These are phyloP conservation scores for Ophiothrix spiculata DNA, from an alignment of 35 echinoderm and acorn worm species.

Conservation along the genomic window DNA sequence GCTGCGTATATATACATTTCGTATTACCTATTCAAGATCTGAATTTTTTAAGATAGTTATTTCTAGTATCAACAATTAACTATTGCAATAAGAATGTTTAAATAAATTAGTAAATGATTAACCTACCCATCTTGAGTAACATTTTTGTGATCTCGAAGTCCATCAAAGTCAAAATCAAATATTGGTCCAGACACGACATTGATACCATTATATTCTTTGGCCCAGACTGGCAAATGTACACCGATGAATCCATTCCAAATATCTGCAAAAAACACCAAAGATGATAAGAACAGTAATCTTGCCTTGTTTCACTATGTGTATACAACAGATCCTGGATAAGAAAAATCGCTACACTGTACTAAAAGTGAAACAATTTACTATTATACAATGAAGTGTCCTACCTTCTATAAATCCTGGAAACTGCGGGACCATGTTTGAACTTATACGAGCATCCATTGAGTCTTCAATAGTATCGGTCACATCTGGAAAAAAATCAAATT, in stretches of 20 bases:
- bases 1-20: too few species aligned
- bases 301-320: neutral
- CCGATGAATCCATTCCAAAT: slow-evolving; percentile 76
- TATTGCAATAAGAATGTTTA: too few species aligned
- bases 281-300: neutral
- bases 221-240: slow-evolving; percentile 55
- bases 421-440: slow-evolving; percentile 74
- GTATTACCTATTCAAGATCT: too few species aligned
- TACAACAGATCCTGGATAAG: neutral
- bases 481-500: slow-evolving; percentile 25
- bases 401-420: slow-evolving; percentile 66
- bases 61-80: too few species aligned
- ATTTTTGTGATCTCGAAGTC: slow-evolving; percentile 48
- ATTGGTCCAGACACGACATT: slow-evolving; percentile 84
- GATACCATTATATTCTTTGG: slow-evolving; percentile 57
- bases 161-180: slow-evolving; percentile 79
- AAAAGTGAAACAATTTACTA: neutral
- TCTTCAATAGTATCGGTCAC: slow-evolving; percentile 39
- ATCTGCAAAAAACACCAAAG: slow-evolving; percentile 36
- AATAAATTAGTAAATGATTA: too few species aligned
- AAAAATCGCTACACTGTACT: neutral
- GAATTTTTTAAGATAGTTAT: too few species aligned
- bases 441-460: slow-evolving; percentile 73
- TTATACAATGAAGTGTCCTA: too few species aligned
- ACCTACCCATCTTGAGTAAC: slow-evolving; percentile 22